Conservation (phyloP, 2,888 invertebrate genomes). For the Scaptomyza tumidula region DNA sequence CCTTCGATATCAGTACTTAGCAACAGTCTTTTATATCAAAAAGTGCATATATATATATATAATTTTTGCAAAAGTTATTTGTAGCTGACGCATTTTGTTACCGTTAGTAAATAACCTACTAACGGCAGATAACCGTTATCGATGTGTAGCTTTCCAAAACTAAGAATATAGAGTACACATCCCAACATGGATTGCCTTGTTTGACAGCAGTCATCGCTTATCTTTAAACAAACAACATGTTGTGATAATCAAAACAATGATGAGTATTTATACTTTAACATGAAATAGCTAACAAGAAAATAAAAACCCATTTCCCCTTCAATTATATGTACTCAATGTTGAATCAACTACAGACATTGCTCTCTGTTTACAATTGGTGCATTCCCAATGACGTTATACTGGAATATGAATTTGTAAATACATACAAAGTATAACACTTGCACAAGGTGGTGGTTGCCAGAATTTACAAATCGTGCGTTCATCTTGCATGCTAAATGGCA, state of each 20-base stretch:
- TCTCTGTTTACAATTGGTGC: conserved; percentile 14
- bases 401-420: conserved; percentile 12
- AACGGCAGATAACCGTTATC: conserved; percentile 59
- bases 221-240: conserved; percentile 27
- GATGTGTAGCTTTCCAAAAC: conserved; percentile 35
- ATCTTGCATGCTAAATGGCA: conserved; percentile 28
- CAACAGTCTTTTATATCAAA: too few species aligned
- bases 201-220: conserved; percentile 40
- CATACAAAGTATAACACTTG: not conserved
- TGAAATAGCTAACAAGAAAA: not conserved
- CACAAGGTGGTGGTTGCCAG: not conserved
- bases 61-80: not conserved
- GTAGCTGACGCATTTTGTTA: conserved; percentile 48
- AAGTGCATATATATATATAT: too few species aligned
- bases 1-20: too few species aligned
- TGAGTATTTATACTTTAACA: conserved; percentile 20
- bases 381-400: conserved; percentile 11
- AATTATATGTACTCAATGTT: not conserved
- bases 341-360: not conserved
- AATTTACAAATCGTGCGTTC: conserved; percentile 12
- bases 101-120: conserved; percentile 51
- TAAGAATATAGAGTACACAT: conserved; percentile 19
- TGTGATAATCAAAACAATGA: conserved; percentile 40
- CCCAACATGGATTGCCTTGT: conserved; percentile 68
- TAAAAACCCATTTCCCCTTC: conserved; percentile 32